Conservation (phyloP, 2,888 invertebrate genomes). For the Archips crataeganus region DNA sequence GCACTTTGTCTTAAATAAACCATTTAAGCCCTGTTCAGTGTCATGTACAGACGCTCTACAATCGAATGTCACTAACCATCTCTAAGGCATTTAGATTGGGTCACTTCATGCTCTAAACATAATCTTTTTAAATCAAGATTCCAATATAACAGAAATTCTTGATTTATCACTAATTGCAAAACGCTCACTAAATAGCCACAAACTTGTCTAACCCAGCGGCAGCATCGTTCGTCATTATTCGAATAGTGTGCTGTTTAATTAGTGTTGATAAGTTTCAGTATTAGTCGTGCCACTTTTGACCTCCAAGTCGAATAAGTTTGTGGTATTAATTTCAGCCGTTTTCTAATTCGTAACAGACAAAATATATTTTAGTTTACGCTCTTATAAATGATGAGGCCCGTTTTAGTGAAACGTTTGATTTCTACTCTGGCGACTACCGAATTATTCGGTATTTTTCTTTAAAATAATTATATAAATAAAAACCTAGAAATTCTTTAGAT, state of each 20-base stretch:
- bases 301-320: neutral
- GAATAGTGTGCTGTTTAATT: too few relatives aligned
- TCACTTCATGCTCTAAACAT: slow-evolving; percentile 16
- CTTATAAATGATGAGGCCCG: slow-evolving; percentile 9
- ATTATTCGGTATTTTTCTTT: slow-evolving; percentile 46
- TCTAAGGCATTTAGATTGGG: slow-evolving; percentile 57
- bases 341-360: neutral
- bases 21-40: neutral
- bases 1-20: neutral
- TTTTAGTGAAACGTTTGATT: slow-evolving; percentile 6
- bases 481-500: slow-evolving; percentile 8
- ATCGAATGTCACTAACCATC: slow-evolving; percentile 63
- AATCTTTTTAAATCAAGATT: slow-evolving; percentile 12
- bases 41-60: slow-evolving; percentile 15
- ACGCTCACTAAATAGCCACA: too few relatives aligned
- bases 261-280: neutral
- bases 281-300: neutral
- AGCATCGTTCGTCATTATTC: too few relatives aligned
- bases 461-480: slow-evolving; percentile 45
- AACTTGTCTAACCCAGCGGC: too few relatives aligned
- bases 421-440: slow-evolving; percentile 24
- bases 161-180: too few relatives aligned
- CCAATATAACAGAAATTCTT: neutral
- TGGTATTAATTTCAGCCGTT: neutral
- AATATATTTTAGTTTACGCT: neutral